Percentiles rank a stretch among this genome's conserved stretches.
phyloP scores from a whole-genome alignment of 2,888 invertebrate genomes.

The Bellardia bayeri region DNA sequence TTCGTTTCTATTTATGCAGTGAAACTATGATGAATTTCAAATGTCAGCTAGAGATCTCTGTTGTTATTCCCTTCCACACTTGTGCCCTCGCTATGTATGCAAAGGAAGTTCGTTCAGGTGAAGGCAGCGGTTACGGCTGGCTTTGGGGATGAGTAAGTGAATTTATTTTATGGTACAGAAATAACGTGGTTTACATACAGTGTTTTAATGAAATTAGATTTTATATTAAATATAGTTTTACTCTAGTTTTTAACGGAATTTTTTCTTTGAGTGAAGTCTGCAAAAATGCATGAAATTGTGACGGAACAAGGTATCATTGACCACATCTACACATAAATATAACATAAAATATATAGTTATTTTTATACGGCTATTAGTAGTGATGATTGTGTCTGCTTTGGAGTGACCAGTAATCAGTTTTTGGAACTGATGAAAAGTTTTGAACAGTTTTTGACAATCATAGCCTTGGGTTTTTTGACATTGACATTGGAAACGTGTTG shows the following conservation, averaged over 20 bases:
- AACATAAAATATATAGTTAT: not conserved
- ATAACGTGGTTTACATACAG: slow-evolving; percentile 44
- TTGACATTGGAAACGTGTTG: too few species aligned
- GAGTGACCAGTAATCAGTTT: not conserved
- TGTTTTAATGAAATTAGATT: slow-evolving; percentile 1
- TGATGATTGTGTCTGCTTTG: not conserved
- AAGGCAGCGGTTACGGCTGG: not conserved
- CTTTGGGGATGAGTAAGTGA: slow-evolving; percentile 30
- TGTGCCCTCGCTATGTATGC: not conserved
- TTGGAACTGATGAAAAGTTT: too few species aligned
- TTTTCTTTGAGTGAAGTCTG: not conserved
- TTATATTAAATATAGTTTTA: not conserved
- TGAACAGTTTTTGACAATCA: too few species aligned
- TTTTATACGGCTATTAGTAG: slow-evolving; percentile 3
- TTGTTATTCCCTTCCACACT: not conserved
- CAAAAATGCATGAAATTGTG: slow-evolving; percentile 18
- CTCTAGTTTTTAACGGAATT: not conserved
- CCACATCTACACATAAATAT: slow-evolving; percentile 11
- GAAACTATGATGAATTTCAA: slow-evolving; percentile 64
- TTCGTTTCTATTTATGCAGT: slow-evolving; percentile 57
- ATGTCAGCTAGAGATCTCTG: slow-evolving; percentile 51
- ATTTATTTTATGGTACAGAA: slow-evolving; percentile 49
- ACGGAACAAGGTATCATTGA: slow-evolving; percentile 26
- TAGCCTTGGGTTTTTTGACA: too few species aligned
- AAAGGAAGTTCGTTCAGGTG: not conserved